A percentile compares a stretch with the other conserved stretches of the same genome.
phyloP scores from a whole-genome alignment of 2,113 vertebrate species.

The Erythrolamprus reginae region DNA sequence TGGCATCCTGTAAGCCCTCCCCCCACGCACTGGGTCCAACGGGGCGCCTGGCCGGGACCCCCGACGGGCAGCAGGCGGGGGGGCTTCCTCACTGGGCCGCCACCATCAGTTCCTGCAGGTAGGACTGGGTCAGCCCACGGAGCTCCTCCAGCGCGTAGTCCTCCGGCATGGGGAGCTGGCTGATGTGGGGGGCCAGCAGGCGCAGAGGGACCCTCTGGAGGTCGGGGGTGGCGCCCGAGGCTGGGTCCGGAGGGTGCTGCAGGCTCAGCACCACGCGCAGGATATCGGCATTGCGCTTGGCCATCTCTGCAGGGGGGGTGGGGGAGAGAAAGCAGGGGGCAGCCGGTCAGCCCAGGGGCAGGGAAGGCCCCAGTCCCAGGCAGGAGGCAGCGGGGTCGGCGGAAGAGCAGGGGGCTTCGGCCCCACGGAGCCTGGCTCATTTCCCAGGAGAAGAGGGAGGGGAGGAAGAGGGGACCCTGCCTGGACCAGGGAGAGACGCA shows the following conservation, averaged over 20 bases:
- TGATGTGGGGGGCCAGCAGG: constrained; percentile 83
- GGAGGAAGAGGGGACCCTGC: background rate
- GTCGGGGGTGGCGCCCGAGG: constrained; percentile 36
- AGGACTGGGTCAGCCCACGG: constrained; percentile 85
- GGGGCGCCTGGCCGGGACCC: fast-evolving
- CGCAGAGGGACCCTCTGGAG: constrained; percentile 70
- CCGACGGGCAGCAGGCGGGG: fast-evolving
- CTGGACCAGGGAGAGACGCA: background rate
- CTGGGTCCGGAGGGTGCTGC: constrained; percentile 72
- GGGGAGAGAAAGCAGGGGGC: background rate
- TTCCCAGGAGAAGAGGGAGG: no score
- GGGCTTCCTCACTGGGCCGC: constrained; percentile 70
- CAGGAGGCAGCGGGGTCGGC: background rate
- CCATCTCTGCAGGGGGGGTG: constrained; percentile 98
- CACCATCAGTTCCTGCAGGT: constrained; percentile 81
- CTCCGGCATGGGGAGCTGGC: constrained; percentile 90
- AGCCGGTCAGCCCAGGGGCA: no score
- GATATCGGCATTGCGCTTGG: constrained; percentile 89
- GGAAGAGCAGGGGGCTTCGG: fast-evolving
- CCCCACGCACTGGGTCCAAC: background rate
- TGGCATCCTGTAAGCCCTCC: fast-evolving
- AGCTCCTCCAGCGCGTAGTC: constrained; percentile 95
- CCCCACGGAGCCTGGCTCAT: fast-evolving
- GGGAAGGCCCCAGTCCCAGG: no score
- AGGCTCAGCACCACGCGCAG: constrained; percentile 85